phyloP scores from a whole-genome alignment of 2,888 invertebrate species.

The Criorhina ranunculi region DNA sequence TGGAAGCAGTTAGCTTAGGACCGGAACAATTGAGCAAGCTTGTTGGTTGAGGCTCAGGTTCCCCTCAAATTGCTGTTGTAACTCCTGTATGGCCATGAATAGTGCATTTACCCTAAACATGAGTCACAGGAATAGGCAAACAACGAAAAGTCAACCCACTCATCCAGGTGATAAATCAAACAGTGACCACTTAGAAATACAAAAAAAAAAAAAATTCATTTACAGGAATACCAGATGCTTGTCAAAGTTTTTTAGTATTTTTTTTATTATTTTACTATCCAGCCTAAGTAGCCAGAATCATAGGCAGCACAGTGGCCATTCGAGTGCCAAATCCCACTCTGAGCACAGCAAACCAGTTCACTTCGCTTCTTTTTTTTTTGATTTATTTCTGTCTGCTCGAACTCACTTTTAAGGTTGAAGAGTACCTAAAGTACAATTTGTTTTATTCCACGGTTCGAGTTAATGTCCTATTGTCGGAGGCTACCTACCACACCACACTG shows the following conservation, averaged over 20 bases:
- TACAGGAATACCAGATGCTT: conserved; percentile 33
- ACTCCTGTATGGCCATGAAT: too few relatives aligned
- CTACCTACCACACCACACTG: conserved; percentile 27
- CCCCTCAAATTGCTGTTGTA: too few relatives aligned
- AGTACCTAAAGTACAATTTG: conserved; percentile 55
- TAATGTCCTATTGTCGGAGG: conserved; percentile 60
- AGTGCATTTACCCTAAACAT: conserved; percentile 38
- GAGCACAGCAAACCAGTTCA: conserved; percentile 29
- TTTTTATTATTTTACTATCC: conserved; percentile 12
- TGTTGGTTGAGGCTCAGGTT: too few relatives aligned
- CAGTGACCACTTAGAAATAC: conserved; percentile 23
- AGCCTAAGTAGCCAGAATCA: not conserved
- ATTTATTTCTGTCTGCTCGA: conserved; percentile 29
- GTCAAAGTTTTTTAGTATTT: conserved; percentile 1
- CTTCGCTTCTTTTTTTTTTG: not conserved
- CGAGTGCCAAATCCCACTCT: conserved; percentile 21
- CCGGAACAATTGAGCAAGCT: too few relatives aligned
- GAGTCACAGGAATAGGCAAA: conserved; percentile 14
- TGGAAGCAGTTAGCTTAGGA: too few relatives aligned
- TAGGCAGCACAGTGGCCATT: conserved; percentile 33
- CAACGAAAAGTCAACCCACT: conserved; percentile 8
- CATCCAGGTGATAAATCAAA: conserved; percentile 52
- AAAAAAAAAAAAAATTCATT: conserved; percentile 3
- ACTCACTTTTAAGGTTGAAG: conserved; percentile 37
- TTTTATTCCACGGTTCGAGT: conserved; percentile 47